Conservation (phyloP, 2,888 invertebrate genomes). For the Athrips mouffetella region DNA sequence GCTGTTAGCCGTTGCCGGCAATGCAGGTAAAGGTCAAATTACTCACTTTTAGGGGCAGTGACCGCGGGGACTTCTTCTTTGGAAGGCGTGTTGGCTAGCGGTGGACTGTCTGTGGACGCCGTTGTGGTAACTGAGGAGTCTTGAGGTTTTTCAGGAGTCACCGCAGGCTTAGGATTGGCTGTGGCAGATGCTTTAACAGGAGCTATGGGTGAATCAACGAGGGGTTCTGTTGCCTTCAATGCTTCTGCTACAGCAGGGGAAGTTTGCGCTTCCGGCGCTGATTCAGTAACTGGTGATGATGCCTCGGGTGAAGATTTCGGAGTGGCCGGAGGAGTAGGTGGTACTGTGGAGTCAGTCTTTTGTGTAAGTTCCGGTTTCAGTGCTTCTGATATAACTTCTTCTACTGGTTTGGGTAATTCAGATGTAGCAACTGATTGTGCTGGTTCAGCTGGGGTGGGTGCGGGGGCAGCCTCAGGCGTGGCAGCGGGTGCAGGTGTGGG, state of each 20-base stretch:
- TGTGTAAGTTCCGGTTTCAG: constrained; percentile 26
- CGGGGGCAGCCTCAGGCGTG: constrained; percentile 14
- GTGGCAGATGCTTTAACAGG: constrained; percentile 13
- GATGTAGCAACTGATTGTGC: constrained; percentile 15
- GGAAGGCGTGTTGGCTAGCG: constrained; percentile 62
- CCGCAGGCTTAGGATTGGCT: constrained; percentile 19
- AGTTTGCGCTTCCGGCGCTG: constrained; percentile 23
- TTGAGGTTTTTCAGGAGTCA: constrained; percentile 31
- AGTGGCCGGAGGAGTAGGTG: constrained; percentile 32
- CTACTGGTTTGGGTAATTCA: constrained; percentile 14
- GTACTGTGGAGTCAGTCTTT: constrained; percentile 32
- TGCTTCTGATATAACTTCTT: constrained; percentile 11
- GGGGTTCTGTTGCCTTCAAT: constrained; percentile 19
- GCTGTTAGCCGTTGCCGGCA: constrained; percentile 48
- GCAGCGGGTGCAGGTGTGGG: constrained; percentile 21
- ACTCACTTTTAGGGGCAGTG: constrained; percentile 69
- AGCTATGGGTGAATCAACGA: neutral
- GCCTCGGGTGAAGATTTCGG: constrained; percentile 31
- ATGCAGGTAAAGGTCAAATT: constrained; percentile 29
- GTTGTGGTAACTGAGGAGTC: constrained; percentile 17
- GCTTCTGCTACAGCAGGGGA: constrained; percentile 14
- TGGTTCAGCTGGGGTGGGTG: constrained; percentile 17
- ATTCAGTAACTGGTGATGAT: constrained; percentile 26
- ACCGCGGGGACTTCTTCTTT: constrained; percentile 53
- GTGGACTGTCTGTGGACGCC: constrained; percentile 56